Evolutionary conservation across 2,113 vertebrate species (phyloP), one percentile per base, ranked within the genome.

Genomic region (Hippocampus mohnikei): DNA sequence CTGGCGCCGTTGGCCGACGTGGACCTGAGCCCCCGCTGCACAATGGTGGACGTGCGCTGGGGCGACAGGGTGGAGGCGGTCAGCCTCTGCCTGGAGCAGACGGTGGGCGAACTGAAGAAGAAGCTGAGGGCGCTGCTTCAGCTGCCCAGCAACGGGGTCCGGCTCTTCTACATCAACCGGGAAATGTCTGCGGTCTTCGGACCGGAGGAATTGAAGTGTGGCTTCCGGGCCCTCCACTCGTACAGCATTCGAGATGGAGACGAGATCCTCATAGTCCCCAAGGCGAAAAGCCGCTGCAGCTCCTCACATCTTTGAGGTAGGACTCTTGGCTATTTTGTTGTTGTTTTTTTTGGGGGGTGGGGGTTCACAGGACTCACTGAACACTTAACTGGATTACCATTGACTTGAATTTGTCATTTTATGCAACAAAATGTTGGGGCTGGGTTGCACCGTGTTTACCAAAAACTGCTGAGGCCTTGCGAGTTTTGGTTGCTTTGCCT

Each of bases 181-280:
- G 95, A 96, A 72, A 92, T 94, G 46, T 77, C 83, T 42, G 88
- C 84, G 0, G 90, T 94, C 2, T 82, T 95, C 6, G 95, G 95
- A 55, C 95, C 95, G 0, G 95, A 99, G 84, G 97, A 99, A 89
- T 84, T 99, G 91, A 97, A 94, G 80, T 95, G 93, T 73, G 93
- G 94, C 85, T 90, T 88, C 0, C 92, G 97, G 58, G 95, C 94
- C 0, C 90, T 99, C 71, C 97, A 99, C 70, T 98, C 95, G 13
- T 99, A 96, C 29, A 91, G 94, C 84, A 97, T 99, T 77, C 93
- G 91, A 23, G 97, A 99, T 72, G 97, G 97, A 20, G 96, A 97
- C 63, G 95, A 98, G 91, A 96, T 99, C 67, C 94, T 94, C 0
- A 94, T 99, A 61, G 95, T 96, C 78, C 94, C 94, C 68, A 95